Base-by-base conservation (phyloP, 2,113 vertebrate genomes). In the Oncorhynchus kisutch region DNA sequence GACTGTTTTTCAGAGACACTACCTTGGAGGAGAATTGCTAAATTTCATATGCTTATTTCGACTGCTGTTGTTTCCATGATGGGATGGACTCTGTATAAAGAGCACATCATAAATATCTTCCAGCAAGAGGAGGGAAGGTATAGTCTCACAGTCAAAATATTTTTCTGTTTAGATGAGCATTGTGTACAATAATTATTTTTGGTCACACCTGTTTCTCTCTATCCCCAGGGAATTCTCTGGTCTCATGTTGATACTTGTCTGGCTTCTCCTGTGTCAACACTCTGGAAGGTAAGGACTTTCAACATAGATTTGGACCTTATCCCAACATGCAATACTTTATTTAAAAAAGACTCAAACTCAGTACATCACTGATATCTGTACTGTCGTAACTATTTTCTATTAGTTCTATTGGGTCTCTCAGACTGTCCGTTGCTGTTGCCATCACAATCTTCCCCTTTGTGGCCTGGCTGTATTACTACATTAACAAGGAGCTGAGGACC, bases 71-170 rank as follows among this genome's bases (percentile, higher is more conserved):
- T 90, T 3, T 14, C 81, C 31, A 60, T 87, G 79, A 86, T 99
- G 82, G 93, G 91, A 0, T 92, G 86, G 88, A 89, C 78, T 16
- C 89, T 98, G 39, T 80, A 91, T 67, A 66, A 80, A 54, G 82
- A 90, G 0, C 12, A 84, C 9, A 79, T 90, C 9, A 88, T 91
- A 39, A 91, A 90, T 59, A 85, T 98, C 80, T 86, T 99, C 64
- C 96, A 99, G 0, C 94, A 96, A 74, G 97, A 99, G 81, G 96
- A 98, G 91, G 96, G 96, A 90, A 95, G 97, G 97, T 98, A 82
- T 8, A 22, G 4, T 71, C 24, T 22, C 45, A 51, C 65, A 4
- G 3, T 57, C 22, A 59, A 1, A 11, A 9, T 25, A 4, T 12
- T 27, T 14, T 24, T 24, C 24, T 18, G 49, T 6, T 62, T 39